Percentiles rank a stretch among this genome's conserved stretches.
Conservation (phyloP, 2,797 vertebrate genomes). For the Peromyscus eremicus region DNA sequence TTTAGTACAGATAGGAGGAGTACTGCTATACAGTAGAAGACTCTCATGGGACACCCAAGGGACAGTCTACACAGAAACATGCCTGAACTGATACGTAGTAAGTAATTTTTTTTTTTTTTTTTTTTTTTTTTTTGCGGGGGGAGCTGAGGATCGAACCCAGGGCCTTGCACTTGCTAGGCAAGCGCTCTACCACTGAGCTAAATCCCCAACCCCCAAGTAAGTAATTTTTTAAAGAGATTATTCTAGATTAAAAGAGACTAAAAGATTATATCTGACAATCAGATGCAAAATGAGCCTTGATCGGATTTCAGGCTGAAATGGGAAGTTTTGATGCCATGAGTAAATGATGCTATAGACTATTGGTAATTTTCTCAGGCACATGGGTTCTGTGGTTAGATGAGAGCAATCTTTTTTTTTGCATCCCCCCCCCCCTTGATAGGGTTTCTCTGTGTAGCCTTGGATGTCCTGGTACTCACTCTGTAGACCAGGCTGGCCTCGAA, state of each 20-base stretch:
- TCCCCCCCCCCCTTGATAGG: too few species aligned
- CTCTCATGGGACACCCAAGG: not conserved
- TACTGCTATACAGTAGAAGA: not conserved
- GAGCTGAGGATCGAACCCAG: too few species aligned
- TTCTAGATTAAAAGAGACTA: not conserved
- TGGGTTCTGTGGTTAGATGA: not conserved
- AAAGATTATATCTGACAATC: not conserved
- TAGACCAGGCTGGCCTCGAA: too few species aligned
- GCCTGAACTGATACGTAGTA: not conserved
- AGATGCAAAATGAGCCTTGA: not conserved
- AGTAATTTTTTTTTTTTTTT: not conserved
- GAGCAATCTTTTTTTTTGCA: not conserved
- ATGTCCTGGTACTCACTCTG: too few species aligned
- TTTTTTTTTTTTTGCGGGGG: too few species aligned
- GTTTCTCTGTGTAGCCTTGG: too few species aligned
- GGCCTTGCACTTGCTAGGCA: too few species aligned
- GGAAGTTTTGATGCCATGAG: not conserved
- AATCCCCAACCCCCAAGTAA: too few species aligned
- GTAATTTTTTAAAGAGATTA: not conserved
- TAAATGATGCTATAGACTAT: too few species aligned
- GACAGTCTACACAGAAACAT: not conserved
- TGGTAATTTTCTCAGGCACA: not conserved
- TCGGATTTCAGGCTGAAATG: not conserved
- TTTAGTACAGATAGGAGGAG: not conserved
- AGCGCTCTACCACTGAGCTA: too few species aligned